Percentiles rank a stretch among this genome's conserved stretches.
These are phyloP conservation scores for Prunella fulvescens DNA, from an alignment of 2,113 vertebrate genomes.

Conservation along the genomic window DNA sequence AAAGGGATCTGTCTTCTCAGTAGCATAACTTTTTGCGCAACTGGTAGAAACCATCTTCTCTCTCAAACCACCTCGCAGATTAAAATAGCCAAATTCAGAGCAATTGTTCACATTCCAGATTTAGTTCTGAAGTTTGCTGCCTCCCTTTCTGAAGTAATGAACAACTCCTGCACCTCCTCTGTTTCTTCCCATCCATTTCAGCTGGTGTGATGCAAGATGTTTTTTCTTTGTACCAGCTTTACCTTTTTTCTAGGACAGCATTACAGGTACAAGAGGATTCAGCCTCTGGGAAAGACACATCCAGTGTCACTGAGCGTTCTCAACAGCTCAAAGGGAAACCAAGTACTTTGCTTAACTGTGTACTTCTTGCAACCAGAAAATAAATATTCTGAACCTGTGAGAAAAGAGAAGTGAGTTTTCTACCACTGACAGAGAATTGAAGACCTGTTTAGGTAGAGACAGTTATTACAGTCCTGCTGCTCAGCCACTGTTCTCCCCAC, in stretches of 20 bases:
- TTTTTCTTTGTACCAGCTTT: not conserved
- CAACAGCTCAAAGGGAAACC: not conserved
- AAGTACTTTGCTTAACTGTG: not conserved
- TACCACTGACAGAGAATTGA: not conserved
- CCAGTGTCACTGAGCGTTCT: not conserved
- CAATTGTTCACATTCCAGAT: not conserved
- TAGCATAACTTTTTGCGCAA: not conserved
- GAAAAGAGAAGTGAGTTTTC: not conserved
- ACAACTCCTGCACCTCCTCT: not conserved
- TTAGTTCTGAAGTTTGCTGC: not conserved
- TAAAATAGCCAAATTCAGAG: not conserved
- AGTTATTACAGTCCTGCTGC: not conserved
- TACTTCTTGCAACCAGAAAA: not conserved
- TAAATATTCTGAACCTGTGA: not conserved
- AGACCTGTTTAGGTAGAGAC: not conserved
- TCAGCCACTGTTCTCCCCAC: not conserved
- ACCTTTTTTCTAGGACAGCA: not conserved
- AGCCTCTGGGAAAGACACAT: not conserved
- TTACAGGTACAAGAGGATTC: not conserved
- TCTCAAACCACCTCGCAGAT: not conserved
- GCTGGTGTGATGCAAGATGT: not conserved
- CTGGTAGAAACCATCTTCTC: not conserved
- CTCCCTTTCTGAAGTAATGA: not conserved
- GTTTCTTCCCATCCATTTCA: not conserved
- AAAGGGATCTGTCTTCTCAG: not conserved